Conservation (phyloP, 2,113 vertebrate genomes). For the Lethenteron camtschaticum region DNA sequence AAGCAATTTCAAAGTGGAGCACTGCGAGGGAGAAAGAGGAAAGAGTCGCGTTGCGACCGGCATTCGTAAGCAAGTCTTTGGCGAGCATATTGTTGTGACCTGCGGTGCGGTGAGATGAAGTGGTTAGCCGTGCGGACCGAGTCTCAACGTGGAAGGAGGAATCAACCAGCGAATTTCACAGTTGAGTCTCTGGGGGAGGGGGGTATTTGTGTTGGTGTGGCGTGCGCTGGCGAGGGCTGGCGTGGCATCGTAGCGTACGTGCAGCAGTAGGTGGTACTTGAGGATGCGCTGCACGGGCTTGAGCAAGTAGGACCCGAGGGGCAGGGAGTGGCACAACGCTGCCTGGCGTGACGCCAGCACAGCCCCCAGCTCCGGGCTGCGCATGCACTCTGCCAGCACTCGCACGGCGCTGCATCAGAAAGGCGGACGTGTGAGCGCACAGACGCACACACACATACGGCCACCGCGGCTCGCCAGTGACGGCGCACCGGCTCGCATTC, state of each 20-base stretch:
- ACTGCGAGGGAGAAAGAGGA: too few relatives aligned
- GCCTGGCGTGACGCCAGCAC: constrained; percentile 54
- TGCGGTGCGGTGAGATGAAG: too few relatives aligned
- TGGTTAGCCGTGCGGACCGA: too few relatives aligned
- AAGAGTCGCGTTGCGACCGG: too few relatives aligned
- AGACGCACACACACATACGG: constrained; percentile 5
- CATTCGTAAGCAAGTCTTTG: too few relatives aligned
- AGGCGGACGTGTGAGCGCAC: constrained; percentile 4
- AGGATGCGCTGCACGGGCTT: constrained; percentile 71
- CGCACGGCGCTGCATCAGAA: constrained; percentile 36
- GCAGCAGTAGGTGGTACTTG: constrained; percentile 59
- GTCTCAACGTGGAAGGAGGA: too few relatives aligned
- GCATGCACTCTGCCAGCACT: constrained; percentile 49
- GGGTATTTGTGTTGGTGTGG: too few relatives aligned
- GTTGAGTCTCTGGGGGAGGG: too few relatives aligned
- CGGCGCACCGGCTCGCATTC: neutral
- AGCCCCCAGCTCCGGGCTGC: constrained; percentile 28
- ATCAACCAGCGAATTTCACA: too few relatives aligned
- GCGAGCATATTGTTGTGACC: too few relatives aligned
- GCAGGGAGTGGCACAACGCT: constrained; percentile 41
- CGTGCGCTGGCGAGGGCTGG: too few relatives aligned
- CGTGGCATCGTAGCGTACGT: constrained; percentile 18
- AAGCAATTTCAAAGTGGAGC: too few relatives aligned
- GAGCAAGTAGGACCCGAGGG: constrained; percentile 58
- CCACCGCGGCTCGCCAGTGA: neutral